A percentile compares a stretch with the other conserved stretches of the same genome.
phyloP scores from a whole-genome alignment of 1,140 invertebrate genomes.

The Chionoecetes opilio region DNA sequence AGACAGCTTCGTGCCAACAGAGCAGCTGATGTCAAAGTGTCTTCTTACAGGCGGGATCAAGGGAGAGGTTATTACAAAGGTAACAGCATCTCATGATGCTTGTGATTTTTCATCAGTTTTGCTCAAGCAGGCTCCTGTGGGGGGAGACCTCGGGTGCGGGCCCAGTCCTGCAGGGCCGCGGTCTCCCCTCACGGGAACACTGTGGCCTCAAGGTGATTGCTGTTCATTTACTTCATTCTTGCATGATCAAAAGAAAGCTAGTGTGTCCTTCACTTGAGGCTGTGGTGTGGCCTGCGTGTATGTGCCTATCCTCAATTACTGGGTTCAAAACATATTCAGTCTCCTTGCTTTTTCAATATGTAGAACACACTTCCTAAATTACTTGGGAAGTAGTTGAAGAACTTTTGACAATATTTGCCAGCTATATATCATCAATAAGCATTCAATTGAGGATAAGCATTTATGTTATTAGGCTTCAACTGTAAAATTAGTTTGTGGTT shows the following conservation, averaged over 20 bases:
- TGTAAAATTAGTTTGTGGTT: constrained; percentile 62
- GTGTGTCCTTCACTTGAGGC: constrained; percentile 56
- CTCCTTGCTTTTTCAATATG: not conserved
- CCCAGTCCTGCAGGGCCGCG: not conserved
- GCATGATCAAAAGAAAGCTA: constrained; percentile 36
- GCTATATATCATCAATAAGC: not conserved
- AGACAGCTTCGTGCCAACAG: constrained; percentile 76
- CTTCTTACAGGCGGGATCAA: constrained; percentile 79
- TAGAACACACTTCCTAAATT: not conserved
- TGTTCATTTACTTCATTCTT: constrained; percentile 6
- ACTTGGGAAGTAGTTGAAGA: not conserved
- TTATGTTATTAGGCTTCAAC: constrained; percentile 64
- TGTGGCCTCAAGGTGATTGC: constrained; percentile 49
- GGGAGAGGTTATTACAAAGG: constrained; percentile 78
- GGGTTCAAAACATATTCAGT: not conserved
- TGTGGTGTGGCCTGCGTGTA: constrained; percentile 65
- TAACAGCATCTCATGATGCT: constrained; percentile 76
- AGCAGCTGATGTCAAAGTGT: constrained; percentile 78
- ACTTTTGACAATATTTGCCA: not conserved
- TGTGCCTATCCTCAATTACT: constrained; percentile 74
- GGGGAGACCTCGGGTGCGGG: not conserved
- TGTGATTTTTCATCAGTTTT: constrained; percentile 78
- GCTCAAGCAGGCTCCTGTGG: constrained; percentile 58
- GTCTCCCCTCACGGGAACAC: constrained; percentile 54
- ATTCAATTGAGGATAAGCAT: constrained; percentile 72